Base-by-base conservation (phyloP, 2,888 invertebrate genomes). In the Iphiclides podalirius region DNA sequence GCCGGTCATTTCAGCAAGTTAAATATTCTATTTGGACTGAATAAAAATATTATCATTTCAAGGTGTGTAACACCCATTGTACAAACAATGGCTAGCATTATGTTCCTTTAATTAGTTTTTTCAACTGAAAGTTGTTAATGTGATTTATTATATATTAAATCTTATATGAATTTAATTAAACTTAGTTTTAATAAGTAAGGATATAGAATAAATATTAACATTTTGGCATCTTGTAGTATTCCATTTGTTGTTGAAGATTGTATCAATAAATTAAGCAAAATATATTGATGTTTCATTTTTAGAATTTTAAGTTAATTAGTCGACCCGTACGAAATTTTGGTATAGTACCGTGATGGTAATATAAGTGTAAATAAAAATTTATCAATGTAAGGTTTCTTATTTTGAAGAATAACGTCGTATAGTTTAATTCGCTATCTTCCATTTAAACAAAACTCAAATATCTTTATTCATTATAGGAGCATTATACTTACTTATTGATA, bases 111-210 rank as follows among this genome's bases (percentile, higher is more conserved):
- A 62, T 69, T 66, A 63, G 59, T 75, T 82, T 81, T 72, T 72
- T 80, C 85, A 82, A 85, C 87, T 87, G 51, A 80, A 86, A 87
- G 87, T 87, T 88, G 87, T 67, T 79, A 79, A 81, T 87, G 87
- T 87, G 86, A 86, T 88, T 85, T 85, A 79, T 78, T 73, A 77
- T 77, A 79, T 72, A 74, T 20, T 20, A 67, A 66, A 63, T 66
- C 69, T 69, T 78, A 75, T 79, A 83, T 75, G 80, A 79, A 79
- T 76, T 79, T 76, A 76, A 78, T 70, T 67, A 73, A 75, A 76
- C 73, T 76, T 82, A 84, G 77, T 77, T 77, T 74, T 74, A 75
- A 23, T 44, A 75, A 71, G 77, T 67, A 75, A 74, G 78, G 79
- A 67, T 75, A 75, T 76, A 66, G 81, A 79, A 73, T 67, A 71